Evolutionary conservation across 2,888 invertebrate species (phyloP).

Genomic region (Chaitophorus viminalis): DNA sequence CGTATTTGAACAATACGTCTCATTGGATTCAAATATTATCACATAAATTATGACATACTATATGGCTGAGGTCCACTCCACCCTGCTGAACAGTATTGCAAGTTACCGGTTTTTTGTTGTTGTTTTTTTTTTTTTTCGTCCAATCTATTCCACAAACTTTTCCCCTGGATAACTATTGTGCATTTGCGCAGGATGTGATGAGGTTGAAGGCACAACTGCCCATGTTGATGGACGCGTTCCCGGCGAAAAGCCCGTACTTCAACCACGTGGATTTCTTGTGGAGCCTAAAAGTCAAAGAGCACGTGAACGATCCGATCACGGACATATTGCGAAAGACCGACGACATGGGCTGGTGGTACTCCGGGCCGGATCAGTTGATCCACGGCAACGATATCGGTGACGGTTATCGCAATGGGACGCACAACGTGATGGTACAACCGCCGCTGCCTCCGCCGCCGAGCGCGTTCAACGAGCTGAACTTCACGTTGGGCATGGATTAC

Average conservation of each 20-base stretch:
- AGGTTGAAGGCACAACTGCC: conserved; percentile 71
- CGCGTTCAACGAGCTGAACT: too few relatives aligned
- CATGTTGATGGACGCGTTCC: conserved; percentile 69
- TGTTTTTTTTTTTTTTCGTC: too few relatives aligned
- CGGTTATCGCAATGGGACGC: neutral
- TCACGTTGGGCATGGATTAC: neutral
- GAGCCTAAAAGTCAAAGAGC: conserved; percentile 64
- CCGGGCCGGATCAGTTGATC: neutral
- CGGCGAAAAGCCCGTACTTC: conserved; percentile 71
- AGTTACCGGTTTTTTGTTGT: too few relatives aligned
- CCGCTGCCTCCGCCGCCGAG: neutral
- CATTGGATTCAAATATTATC: too few relatives aligned
- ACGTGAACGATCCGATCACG: conserved; percentile 26
- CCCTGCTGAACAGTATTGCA: too few relatives aligned
- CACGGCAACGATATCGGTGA: neutral
- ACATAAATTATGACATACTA: too few relatives aligned
- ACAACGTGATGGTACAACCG: neutral
- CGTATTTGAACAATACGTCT: too few relatives aligned
- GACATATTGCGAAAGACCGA: conserved; percentile 26
- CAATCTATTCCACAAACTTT: neutral
- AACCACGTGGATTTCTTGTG: conserved; percentile 79
- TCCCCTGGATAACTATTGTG: neutral
- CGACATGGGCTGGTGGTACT: neutral
- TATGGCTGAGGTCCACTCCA: too few relatives aligned
- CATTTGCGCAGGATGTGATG: conserved; percentile 71